These are phyloP conservation scores for Acyrthosiphon pisum DNA, from an alignment of 1,140 invertebrate genomes.

Conservation along the genomic window DNA sequence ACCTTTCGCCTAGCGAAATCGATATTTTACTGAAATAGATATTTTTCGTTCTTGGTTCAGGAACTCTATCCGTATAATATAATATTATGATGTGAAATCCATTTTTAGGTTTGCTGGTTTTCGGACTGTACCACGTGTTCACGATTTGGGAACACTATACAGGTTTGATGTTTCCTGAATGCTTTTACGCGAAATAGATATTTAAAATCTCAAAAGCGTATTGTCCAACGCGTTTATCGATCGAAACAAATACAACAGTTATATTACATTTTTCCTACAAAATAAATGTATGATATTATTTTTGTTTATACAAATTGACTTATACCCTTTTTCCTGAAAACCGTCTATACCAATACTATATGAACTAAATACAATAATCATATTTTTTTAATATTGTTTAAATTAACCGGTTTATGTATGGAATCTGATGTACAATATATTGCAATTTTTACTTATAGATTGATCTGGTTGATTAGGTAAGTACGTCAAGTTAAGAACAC, in stretches of 20 bases:
- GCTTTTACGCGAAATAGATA: not conserved
- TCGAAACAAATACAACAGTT: not conserved
- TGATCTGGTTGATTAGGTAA: not conserved
- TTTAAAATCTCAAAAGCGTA: not conserved
- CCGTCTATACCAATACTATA: too few species aligned
- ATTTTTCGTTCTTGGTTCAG: not conserved
- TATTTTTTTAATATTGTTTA: not conserved
- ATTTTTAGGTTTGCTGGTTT: not conserved
- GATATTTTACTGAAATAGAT: slow-evolving; percentile 18
- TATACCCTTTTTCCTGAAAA: too few species aligned
- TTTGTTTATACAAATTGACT: too few species aligned
- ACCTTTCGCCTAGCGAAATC: not conserved
- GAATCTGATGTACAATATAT: not conserved
- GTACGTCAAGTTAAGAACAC: not conserved
- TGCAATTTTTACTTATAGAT: not conserved
- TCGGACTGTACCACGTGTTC: not conserved
- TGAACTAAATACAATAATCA: not conserved
- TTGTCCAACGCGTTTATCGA: not conserved
- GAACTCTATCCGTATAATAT: not conserved
- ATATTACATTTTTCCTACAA: too few species aligned
- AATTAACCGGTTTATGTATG: too few species aligned
- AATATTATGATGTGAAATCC: not conserved
- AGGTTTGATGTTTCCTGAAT: not conserved
- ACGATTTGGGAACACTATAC: not conserved
- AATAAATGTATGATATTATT: too few species aligned